phyloP scores from a whole-genome alignment of 2,888 invertebrate genomes.

The Coronaproctus castanopsis region DNA sequence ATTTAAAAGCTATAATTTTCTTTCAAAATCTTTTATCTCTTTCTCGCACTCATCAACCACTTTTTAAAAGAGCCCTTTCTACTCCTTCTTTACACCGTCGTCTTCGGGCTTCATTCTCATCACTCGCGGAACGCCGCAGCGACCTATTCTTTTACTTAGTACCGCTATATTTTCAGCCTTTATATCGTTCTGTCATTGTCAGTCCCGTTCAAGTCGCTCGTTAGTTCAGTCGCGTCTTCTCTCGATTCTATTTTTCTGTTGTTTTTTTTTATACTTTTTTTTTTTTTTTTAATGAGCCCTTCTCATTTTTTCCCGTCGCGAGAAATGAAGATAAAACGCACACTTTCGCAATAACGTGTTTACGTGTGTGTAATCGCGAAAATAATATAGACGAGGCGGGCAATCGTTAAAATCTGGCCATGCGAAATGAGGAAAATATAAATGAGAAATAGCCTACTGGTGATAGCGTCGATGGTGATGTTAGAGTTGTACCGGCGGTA shows the following conservation, averaged over 20 bases:
- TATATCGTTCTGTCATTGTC: too few relatives aligned
- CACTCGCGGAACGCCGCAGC: slow-evolving; percentile 15
- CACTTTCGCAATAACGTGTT: not conserved
- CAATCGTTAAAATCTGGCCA: slow-evolving; percentile 21
- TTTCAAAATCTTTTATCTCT: slow-evolving; percentile 33
- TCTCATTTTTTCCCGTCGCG: not conserved
- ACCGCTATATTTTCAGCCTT: too few relatives aligned
- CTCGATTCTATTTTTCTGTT: slow-evolving; percentile 3
- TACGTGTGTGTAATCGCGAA: not conserved
- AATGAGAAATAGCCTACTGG: slow-evolving; percentile 16
- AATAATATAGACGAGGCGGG: slow-evolving; percentile 1
- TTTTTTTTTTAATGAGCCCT: not conserved
- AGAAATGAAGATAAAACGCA: too few relatives aligned
- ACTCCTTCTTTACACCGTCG: slow-evolving; percentile 14
- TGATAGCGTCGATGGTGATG: too few relatives aligned
- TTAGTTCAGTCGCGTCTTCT: slow-evolving; percentile 5
- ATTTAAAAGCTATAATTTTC: too few relatives aligned
- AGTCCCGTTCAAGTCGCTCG: not conserved
- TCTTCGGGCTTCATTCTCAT: slow-evolving; percentile 5
- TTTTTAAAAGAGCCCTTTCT: slow-evolving; percentile 13
- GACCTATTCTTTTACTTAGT: slow-evolving; percentile 19
- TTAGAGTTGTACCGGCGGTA: slow-evolving; percentile 15
- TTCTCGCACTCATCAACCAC: slow-evolving; percentile 26
- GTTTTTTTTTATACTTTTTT: not conserved
- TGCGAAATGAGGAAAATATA: slow-evolving; percentile 21